Percentiles rank a stretch among this genome's conserved stretches.
These are phyloP conservation scores for Lapara coniferarum DNA, from an alignment of 2,888 invertebrate genomes.

Conservation along the genomic window DNA sequence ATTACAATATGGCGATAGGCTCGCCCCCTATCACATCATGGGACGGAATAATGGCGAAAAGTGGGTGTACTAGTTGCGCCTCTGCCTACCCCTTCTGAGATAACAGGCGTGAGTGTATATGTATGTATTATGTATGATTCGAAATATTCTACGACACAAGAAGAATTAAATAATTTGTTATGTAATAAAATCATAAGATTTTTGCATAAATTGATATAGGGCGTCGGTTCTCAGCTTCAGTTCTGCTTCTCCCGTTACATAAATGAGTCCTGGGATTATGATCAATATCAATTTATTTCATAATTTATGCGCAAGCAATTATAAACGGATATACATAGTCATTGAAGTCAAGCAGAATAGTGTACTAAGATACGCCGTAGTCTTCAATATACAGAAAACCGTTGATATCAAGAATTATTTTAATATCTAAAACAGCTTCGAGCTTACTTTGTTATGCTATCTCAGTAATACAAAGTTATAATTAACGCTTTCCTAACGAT, in stretches of 20 bases:
- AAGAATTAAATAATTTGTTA: no score
- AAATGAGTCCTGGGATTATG: neutral
- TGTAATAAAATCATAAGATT: neutral
- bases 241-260: neutral
- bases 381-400: neutral
- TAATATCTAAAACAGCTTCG: no score
- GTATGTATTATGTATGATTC: no score
- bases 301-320: constrained; percentile 4
- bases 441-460: no score
- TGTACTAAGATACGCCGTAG: neutral
- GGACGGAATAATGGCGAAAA: no score
- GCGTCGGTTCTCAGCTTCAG: constrained; percentile 1
- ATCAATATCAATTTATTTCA: constrained; percentile 14
- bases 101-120: no score
- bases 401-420: neutral
- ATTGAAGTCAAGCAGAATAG: neutral
- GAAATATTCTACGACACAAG: no score
- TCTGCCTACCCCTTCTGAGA: no score
- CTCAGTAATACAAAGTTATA: constrained; percentile 9
- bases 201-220: neutral
- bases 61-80: no score
- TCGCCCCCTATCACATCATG: no score
- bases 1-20: no score
- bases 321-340: constrained; percentile 9
- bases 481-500: neutral